Percentiles rank a stretch among this genome's conserved stretches.
Conservation (phyloP, 2,888 invertebrate genomes). For the Aphidius colemani region DNA sequence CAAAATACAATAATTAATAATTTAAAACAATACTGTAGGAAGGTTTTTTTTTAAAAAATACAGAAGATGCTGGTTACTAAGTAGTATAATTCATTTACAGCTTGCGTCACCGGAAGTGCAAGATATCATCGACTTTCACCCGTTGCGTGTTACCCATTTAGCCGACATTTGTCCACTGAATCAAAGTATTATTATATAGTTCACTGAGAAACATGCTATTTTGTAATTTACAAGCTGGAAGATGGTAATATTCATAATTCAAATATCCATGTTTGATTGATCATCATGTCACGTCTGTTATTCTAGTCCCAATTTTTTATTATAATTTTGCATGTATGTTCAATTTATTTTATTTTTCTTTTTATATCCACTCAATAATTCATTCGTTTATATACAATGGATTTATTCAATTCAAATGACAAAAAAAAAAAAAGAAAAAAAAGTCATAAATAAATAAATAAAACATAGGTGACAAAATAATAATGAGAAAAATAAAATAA, state of each 20-base stretch:
- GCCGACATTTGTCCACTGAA: slow-evolving; percentile 18
- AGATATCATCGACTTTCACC: slow-evolving; percentile 37
- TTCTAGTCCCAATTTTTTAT: no score
- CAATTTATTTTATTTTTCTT: no score
- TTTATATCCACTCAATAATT: no score
- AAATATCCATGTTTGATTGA: no score
- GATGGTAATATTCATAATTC: no score
- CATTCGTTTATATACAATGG: no score
- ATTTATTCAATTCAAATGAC: no score
- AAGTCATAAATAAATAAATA: neutral
- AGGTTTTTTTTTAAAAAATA: neutral
- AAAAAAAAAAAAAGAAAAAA: neutral
- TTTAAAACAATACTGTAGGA: slow-evolving; percentile 13
- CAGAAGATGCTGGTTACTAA: slow-evolving; percentile 1
- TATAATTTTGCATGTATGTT: no score
- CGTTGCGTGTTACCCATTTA: slow-evolving; percentile 23
- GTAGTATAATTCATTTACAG: slow-evolving; percentile 11
- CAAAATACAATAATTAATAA: slow-evolving; percentile 14
- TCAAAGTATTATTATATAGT: neutral
- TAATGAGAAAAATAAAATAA: neutral
- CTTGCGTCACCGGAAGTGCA: slow-evolving; percentile 36
- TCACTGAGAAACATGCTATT: no score
- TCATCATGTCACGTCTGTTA: no score
- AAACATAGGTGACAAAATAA: neutral
- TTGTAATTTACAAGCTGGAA: no score